These are phyloP conservation scores for Ariolimax columbianus DNA, from an alignment of 2,888 invertebrate genomes.

Conservation along the genomic window DNA sequence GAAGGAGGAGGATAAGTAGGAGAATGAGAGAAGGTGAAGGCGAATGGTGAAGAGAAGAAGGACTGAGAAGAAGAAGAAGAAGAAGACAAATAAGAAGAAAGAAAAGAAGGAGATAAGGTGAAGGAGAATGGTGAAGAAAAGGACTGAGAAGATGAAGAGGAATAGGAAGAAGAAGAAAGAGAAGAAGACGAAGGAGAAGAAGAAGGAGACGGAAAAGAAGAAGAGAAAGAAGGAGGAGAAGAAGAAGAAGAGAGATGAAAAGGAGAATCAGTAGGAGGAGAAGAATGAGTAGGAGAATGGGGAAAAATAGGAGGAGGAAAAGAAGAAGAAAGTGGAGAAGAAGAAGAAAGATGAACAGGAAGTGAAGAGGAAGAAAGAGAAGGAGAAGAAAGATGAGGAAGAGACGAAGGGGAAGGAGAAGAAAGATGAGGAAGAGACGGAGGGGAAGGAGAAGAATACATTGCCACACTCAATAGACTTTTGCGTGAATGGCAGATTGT, in stretches of 20 bases:
- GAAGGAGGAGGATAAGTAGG: background rate
- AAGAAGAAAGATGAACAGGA: too few relatives aligned
- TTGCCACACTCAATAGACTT: too few relatives aligned
- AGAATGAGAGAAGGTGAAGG: background rate
- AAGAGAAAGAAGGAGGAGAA: background rate
- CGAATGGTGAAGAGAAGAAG: too few relatives aligned
- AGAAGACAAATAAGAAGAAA: too few relatives aligned
- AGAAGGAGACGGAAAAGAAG: background rate
- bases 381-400: background rate
- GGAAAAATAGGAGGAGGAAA: too few relatives aligned
- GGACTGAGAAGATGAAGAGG: background rate
- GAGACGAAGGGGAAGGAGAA: constrained; percentile 13
- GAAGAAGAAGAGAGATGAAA: background rate
- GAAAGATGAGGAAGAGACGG: background rate
- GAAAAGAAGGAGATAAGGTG: background rate
- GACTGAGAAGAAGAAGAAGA: too few relatives aligned
- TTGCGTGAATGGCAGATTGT: too few relatives aligned
- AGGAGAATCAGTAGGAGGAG: too few relatives aligned
- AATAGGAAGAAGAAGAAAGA: background rate
- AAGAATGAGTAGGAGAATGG: too few relatives aligned
- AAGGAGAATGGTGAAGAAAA: background rate
- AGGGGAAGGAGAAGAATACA: background rate
- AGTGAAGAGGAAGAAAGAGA: background rate
- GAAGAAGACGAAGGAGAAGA: too few relatives aligned
- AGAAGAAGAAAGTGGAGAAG: too few relatives aligned